Base-by-base conservation (phyloP, 2,113 vertebrate genomes). In the Cyphomyrus discorhynchus region DNA sequence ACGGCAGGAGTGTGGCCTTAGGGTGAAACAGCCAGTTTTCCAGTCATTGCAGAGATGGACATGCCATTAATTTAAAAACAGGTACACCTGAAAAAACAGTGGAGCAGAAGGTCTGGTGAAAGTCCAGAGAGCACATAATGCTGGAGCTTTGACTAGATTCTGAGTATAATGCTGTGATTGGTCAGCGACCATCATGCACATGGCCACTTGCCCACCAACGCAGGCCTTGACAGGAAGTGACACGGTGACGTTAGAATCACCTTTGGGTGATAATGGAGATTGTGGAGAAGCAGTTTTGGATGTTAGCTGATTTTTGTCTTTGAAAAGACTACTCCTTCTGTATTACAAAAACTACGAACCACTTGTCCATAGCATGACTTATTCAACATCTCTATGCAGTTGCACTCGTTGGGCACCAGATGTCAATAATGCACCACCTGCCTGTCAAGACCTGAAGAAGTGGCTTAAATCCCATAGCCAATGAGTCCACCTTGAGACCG, bases 101-200 rank as follows among this genome's bases (percentile, higher is more conserved):
- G 92, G 92, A 92, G 89, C 92, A 92, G 88, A 62, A 82, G 93
- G 94, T 94, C 94, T 93, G 90, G 92, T 90, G 92, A 92, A 93
- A 93, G 92, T 93, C 92, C 93, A 93, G 93, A 94, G 94, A 95
- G 92, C 94, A 92, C 94, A 95, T 95, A 95, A 95, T 95, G 94
- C 94, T 94, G 93, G 93, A 94, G 90, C 93, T 92, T 56, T 93
- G 93, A 94, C 93, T 93, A 45, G 39, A 82, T 82, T 45, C 94
- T 93, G 93, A 94, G 92, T 89, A 70, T 88, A 83, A 90, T 31
- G 27, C n/a, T 31, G 62, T 31, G 62, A 70, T 70, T 70, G 10
- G 62, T 82, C 42, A 42, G n/a, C 77, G 45, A 82, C 42, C 62
- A 31, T 3, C n/a, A 31, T 27, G 62, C 62, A 27, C 62, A 66